Conservation (phyloP, 1,140 invertebrate species). For the Procambarus clarkii region DNA sequence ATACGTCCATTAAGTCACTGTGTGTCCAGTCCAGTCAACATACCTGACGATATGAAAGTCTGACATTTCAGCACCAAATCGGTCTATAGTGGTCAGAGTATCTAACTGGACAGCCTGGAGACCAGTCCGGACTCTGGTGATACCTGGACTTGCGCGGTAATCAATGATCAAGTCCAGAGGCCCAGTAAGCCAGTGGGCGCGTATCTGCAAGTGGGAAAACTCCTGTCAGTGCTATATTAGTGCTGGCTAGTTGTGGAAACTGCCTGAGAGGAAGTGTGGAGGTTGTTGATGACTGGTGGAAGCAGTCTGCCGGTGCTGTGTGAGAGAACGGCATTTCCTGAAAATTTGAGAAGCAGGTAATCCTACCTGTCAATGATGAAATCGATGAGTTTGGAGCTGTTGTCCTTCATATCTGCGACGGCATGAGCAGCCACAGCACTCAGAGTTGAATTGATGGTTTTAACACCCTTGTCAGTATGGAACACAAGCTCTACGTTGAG, state of each 20-base stretch:
- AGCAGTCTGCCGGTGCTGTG: neutral
- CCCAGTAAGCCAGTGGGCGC: conserved; percentile 63
- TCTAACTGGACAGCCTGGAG: conserved; percentile 69
- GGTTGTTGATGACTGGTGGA: neutral
- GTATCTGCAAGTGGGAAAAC: conserved; percentile 47
- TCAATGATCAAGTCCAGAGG: conserved; percentile 69
- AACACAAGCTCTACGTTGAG: conserved; percentile 63
- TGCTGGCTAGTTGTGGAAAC: neutral
- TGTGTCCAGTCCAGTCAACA: conserved; percentile 22
- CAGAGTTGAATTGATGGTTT: conserved; percentile 67
- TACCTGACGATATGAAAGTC: conserved; percentile 64
- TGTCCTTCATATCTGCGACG: conserved; percentile 41
- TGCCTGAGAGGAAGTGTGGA: neutral
- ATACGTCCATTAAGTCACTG: neutral
- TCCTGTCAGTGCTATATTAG: neutral
- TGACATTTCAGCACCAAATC: conserved; percentile 68
- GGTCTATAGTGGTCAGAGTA: conserved; percentile 63
- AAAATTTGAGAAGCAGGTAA: neutral
- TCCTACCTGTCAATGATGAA: conserved; percentile 68
- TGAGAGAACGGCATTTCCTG: neutral
- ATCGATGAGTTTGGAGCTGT: conserved; percentile 56
- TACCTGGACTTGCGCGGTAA: conserved; percentile 44
- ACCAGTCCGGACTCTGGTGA: conserved; percentile 43
- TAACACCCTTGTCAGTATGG: conserved; percentile 59
- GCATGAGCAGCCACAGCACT: conserved; percentile 58